Evolutionary conservation across 2,113 vertebrate species (phyloP), one percentile per base, ranked within the genome.

Genomic region (Pseudorectes ferrugineus): DNA sequence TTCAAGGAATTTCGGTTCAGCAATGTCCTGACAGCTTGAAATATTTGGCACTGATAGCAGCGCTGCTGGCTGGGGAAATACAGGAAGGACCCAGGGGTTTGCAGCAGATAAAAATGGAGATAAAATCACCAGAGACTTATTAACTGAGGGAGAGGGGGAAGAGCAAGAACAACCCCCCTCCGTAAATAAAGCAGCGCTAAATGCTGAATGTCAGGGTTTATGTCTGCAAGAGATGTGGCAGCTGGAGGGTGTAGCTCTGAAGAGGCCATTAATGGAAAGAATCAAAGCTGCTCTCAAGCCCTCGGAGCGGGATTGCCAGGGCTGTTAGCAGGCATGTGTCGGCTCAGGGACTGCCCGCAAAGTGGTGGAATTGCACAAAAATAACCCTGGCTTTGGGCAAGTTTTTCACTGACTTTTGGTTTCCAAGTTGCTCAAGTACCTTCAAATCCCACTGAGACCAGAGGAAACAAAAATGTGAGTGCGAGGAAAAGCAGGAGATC

Each of bases 11-110:
- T 96, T 88, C 0, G 0, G 17, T 71, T 90, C 82, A n/a, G 75
- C 59, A 21, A 52, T 35, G 82, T 77, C 88, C 85, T 83, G 83
- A 92, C 82, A 92, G 82, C 45, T 94, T 92, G 92, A 93, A 94
- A 86, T 92, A 65, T 83, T 88, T 88, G 72, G 74, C 59, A 40
- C 67, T 80, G 92, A 79, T 76, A 95, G 71, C 78, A 85, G 59
- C 0, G 0, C 79, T 93, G 59, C 72, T 84, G n/a, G 59, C 72
- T 63, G 92, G 72, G 68, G 67, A 95, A 94, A 52, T 51, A 22
- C 28, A 63, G 63, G 71, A 52, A 65, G 35, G 71, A 74, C 74
- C 51, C 67, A 43, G 89, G 59, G 67, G 67, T 73, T 59, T 93
- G 67, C 54, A 94, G 67, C 71, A 86, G 85, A 86, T 74, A 63